Percentiles rank a stretch among this genome's conserved stretches.
Conservation (phyloP, 1,140 invertebrate species). For the Chironomus striatipennis region DNA sequence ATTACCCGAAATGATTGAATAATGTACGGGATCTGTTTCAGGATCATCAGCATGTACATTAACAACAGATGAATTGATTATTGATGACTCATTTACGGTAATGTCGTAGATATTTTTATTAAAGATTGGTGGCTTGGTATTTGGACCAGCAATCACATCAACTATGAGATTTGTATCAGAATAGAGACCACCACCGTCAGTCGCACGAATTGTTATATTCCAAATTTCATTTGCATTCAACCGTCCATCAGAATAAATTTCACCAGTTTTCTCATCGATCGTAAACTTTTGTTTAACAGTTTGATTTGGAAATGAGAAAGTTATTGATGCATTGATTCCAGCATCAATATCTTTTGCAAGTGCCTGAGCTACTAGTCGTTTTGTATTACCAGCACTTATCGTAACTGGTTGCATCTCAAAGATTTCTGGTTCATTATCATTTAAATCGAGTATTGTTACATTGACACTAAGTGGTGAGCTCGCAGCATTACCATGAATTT, state of each 20-base stretch:
- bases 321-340: not conserved
- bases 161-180: not conserved
- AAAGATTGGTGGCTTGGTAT: constrained; percentile 68
- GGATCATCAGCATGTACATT: constrained; percentile 69
- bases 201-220: not conserved
- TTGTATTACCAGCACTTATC: constrained; percentile 65
- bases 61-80: constrained; percentile 66
- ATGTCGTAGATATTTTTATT: constrained; percentile 67
- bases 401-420: constrained; percentile 59
- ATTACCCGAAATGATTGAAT: constrained; percentile 77
- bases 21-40: constrained; percentile 77
- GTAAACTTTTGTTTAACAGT: not conserved
- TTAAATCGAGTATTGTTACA: constrained; percentile 65
- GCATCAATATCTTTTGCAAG: constrained; percentile 16
- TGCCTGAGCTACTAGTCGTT: constrained; percentile 45
- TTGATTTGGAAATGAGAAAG: not conserved
- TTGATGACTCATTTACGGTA: constrained; percentile 71
- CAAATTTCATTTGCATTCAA: not conserved
- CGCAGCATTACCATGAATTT: constrained; percentile 59
- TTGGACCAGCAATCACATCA: constrained; percentile 51
- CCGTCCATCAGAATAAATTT: not conserved
- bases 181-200: not conserved
- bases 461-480: constrained; percentile 63
- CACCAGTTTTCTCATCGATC: not conserved
- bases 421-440: constrained; percentile 68